Evolutionary conservation across 1,140 invertebrate species (phyloP), one percentile per base, ranked within the genome.

Genomic region (Calliopsis andreniformis): DNA sequence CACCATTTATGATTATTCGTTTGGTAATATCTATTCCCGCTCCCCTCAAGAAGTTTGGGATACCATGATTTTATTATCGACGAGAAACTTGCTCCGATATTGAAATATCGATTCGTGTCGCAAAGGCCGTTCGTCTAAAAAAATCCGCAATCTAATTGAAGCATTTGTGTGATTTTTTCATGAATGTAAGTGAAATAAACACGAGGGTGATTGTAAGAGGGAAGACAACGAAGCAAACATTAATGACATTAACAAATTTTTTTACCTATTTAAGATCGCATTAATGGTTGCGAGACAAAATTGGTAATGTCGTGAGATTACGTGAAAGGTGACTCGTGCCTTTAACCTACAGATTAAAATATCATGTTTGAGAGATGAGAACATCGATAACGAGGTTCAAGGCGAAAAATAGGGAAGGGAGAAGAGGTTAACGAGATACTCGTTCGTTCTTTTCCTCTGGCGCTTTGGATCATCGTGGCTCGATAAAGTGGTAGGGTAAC

Each of bases 261-360:
- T n/a, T n/a, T n/a, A n/a, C n/a, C n/a, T n/a, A n/a, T n/a, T n/a
- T n/a, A n/a, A n/a, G n/a, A n/a, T n/a, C n/a, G n/a, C n/a, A n/a
- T n/a, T n/a, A n/a, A n/a, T n/a, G n/a, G n/a, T n/a, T n/a, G n/a
- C n/a, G n/a, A n/a, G n/a, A n/a, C n/a, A n/a, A n/a, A n/a, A n/a
- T n/a, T n/a, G n/a, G n/a, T n/a, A 3, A 55, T 30, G 25, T 3
- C 51, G 25, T 18, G 16, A n/a, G n/a, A 47, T 47, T n/a, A 1
- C 32, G 45, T 0, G 12, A 32, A 61, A 64, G 10, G 2, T 14
- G 14, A 7, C 69, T 51, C 63, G 45, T 67, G 66, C 53, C 80
- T 66, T 82, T 83, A 79, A 83, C 80, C 80, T 55, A 78, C 49
- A 71, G 80, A 79, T 82, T 69, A 82, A 79, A 79, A 83, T 75